Evolutionary conservation across 1,140 invertebrate genomes (phyloP).

Genomic region (Anastrepha obliqua): DNA sequence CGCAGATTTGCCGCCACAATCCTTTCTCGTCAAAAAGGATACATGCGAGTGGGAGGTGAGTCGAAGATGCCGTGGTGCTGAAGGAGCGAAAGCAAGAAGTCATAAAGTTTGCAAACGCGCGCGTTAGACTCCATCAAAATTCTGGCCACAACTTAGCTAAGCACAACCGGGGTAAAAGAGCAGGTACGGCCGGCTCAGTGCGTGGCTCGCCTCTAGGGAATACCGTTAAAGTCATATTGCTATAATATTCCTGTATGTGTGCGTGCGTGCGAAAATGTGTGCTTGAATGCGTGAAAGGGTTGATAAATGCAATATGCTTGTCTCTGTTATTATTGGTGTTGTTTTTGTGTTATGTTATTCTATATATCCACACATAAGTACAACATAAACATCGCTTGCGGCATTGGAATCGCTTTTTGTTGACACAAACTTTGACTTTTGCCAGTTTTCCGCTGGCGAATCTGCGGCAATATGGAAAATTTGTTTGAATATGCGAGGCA

Average conservation of each 20-base stretch:
- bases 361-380: conserved; percentile 25
- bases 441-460: conserved; percentile 39
- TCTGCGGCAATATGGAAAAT: conserved; percentile 31
- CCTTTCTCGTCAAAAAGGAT: not conserved
- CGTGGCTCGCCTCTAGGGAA: conserved; percentile 36
- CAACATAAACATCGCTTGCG: conserved; percentile 45
- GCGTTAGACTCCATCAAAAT: conserved; percentile 33
- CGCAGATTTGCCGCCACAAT: conserved; percentile 44
- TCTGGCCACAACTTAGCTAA: conserved; percentile 23
- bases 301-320: conserved; percentile 11
- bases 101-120: conserved; percentile 3
- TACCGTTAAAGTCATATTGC: conserved; percentile 35
- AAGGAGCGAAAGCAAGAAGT: not conserved
- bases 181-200: not conserved
- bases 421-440: conserved; percentile 55
- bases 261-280: not conserved
- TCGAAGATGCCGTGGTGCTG: not conserved
- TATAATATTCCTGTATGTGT: not conserved
- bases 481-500: not conserved
- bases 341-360: conserved; percentile 59
- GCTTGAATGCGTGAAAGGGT: not conserved
- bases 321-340: conserved; percentile 53
- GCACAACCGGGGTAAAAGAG: not conserved
- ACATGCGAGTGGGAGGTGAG: not conserved
- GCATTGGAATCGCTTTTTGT: conserved; percentile 50